A percentile compares a stretch with the other conserved stretches of the same genome.
Evolutionary conservation across 2,797 vertebrate genomes (phyloP).

Genomic region (Trachurus trachurus): DNA sequence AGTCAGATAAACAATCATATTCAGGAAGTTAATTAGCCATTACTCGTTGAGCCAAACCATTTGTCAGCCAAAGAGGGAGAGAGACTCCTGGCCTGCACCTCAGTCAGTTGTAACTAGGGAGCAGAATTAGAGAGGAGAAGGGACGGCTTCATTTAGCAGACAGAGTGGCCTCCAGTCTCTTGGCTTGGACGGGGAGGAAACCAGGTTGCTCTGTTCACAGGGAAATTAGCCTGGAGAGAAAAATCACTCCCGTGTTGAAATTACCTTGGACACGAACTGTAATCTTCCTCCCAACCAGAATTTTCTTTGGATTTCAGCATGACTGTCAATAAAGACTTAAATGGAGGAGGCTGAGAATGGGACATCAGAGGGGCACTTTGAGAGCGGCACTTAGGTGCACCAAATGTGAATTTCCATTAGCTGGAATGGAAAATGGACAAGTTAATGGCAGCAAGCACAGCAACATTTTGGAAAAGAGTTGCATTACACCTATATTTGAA

Average conservation of each 20-base stretch:
- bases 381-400: constrained; percentile 54
- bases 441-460: constrained; percentile 49
- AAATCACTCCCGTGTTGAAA: constrained; percentile 50
- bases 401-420: constrained; percentile 71
- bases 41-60: constrained; percentile 68
- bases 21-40: constrained; percentile 75
- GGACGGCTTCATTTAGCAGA: constrained; percentile 50
- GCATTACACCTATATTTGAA: constrained; percentile 34
- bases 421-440: constrained; percentile 45
- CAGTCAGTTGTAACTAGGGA: constrained; percentile 52
- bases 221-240: constrained; percentile 52
- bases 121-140: constrained; percentile 33
- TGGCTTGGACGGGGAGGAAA: constrained; percentile 19
- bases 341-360: constrained; percentile 39
- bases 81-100: constrained; percentile 47
- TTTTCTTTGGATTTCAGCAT: constrained; percentile 57
- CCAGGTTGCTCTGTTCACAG: constrained; percentile 45
- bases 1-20: constrained; percentile 80
- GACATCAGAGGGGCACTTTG: constrained; percentile 54
- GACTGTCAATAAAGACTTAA: constrained; percentile 64
- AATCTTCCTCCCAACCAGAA: constrained; percentile 44
- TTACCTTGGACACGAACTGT: constrained; percentile 60
- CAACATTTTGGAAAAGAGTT: constrained; percentile 36
- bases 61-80: constrained; percentile 61
- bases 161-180: constrained; percentile 43